Base-by-base conservation (phyloP, 2,888 invertebrate species). In the Nymphalis c-album region DNA sequence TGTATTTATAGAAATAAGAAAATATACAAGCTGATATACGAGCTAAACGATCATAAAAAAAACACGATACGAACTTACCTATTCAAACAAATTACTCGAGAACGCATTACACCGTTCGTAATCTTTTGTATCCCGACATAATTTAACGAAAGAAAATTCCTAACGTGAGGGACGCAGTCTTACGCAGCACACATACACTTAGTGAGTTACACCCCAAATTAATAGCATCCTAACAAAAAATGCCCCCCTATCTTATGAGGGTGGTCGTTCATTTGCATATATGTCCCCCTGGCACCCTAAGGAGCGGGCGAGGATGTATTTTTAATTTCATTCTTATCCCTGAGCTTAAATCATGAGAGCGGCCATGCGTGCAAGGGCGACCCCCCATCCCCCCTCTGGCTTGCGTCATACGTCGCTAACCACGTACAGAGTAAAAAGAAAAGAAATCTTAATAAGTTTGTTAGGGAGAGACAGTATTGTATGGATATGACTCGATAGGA, bases 241-340 rank as follows among this genome's bases (percentile, higher is more conserved):
- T 82, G 79, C 80, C 89, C 85, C 88, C 91, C 91, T 86, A 82
- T 90, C 90, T 90, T 90, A 85, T 85, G 85, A 85, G 84, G 85
- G 85, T 79, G 80, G 86, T 17, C 53, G 53, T 88, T 91, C 91
- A 91, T 91, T 91, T 92, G 91, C 91, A 91, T 91, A 91, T 90
- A 91, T 92, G 91, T 91, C 91, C 83, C 91, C 91, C 90, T 78
- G 82, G 90, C 90, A 89, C 90, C 90, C 90, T 78, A 90, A 91
- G 90, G 89, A 89, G 86, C 86, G 86, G 86, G 81, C 81, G 84
- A 76, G 91, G 92, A 92, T 92, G 92, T 92, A 92, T 92, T 92
- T 92, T 92, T 92, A 92, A 92, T 92, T 92, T 92, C 91, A 91
- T 92, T 92, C 92, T 92, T 92, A 92, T 91, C 91, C 92, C 86